Evolutionary conservation across 2,113 vertebrate genomes (phyloP).

Genomic region (Callipepla californica): DNA sequence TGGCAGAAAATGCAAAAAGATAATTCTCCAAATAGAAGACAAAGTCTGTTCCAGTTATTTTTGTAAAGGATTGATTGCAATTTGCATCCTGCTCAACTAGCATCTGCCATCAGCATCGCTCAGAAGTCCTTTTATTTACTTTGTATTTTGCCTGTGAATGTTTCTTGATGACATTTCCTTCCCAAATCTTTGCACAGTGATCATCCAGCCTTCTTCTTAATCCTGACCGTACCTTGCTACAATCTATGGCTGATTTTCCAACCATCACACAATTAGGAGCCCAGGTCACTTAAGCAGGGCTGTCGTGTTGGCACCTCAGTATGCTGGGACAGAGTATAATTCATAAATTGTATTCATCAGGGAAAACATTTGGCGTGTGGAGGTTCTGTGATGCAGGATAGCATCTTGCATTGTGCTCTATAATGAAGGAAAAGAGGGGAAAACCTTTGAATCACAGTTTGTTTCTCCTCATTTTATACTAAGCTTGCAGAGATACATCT

Average conservation of each 20-base stretch:
- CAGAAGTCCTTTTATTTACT: neutral
- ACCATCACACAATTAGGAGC: accelerated
- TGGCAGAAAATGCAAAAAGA: slow-evolving; percentile 5
- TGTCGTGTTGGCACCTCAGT: accelerated
- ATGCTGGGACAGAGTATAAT: neutral
- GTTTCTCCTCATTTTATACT: neutral
- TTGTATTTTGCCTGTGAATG: slow-evolving; percentile 66
- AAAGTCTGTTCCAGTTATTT: slow-evolving; percentile 74
- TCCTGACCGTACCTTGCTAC: neutral
- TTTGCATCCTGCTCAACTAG: slow-evolving; percentile 71
- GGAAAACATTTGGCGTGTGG: neutral
- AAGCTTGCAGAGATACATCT: neutral
- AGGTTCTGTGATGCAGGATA: neutral
- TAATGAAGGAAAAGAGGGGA: neutral
- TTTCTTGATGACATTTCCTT: slow-evolving; percentile 67
- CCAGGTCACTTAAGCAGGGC: neutral
- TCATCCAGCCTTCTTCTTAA: neutral
- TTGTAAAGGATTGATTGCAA: slow-evolving; percentile 73
- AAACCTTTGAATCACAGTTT: accelerated
- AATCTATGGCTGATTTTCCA: neutral
- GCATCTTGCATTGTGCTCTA: neutral
- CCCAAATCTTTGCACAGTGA: neutral
- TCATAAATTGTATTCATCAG: neutral
- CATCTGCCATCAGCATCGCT: slow-evolving; percentile 67
- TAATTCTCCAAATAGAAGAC: slow-evolving; percentile 64